Evolutionary conservation across 1,140 invertebrate genomes (phyloP).

Genomic region (Hyles vespertilio): DNA sequence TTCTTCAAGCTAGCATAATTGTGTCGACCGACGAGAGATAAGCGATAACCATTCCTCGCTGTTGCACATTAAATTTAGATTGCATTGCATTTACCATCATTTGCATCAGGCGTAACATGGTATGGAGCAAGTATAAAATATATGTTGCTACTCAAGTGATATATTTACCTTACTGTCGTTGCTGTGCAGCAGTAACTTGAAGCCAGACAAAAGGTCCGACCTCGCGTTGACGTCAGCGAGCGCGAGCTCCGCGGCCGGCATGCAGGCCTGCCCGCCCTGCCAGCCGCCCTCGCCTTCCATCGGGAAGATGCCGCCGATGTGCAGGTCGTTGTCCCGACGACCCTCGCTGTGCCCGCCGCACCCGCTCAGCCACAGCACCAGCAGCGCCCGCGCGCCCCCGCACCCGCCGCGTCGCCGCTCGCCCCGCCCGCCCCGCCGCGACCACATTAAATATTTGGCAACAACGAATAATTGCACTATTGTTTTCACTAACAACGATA

Average conservation of each 20-base stretch:
- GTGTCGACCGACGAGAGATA: too few relatives aligned
- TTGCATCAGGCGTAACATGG: too few relatives aligned
- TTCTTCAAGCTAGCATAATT: too few relatives aligned
- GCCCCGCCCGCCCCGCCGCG: conserved; percentile 27
- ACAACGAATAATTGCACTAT: conserved; percentile 73
- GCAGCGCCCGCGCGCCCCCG: conserved; percentile 28
- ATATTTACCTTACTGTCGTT: conserved; percentile 96
- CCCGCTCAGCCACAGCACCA: conserved; percentile 45
- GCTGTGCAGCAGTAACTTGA: conserved; percentile 92
- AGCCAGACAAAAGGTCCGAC: conserved; percentile 93
- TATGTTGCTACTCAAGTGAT: too few relatives aligned
- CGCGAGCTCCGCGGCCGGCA: conserved; percentile 96
- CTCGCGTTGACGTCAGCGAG: conserved; percentile 96
- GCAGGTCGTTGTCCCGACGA: conserved; percentile 79
- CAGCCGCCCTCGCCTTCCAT: conserved; percentile 96
- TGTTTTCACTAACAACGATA: conserved; percentile 63
- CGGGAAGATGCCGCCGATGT: conserved; percentile 98
- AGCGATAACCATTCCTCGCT: too few relatives aligned
- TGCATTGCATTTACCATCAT: too few relatives aligned
- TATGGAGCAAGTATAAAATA: too few relatives aligned
- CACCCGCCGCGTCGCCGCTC: conserved; percentile 20
- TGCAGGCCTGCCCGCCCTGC: conserved; percentile 95
- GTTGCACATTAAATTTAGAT: too few relatives aligned
- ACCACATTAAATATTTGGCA: conserved; percentile 60
- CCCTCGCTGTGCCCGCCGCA: conserved; percentile 44